Conservation (phyloP, 2,797 vertebrate genomes). For the Acanthopagrus latus region DNA sequence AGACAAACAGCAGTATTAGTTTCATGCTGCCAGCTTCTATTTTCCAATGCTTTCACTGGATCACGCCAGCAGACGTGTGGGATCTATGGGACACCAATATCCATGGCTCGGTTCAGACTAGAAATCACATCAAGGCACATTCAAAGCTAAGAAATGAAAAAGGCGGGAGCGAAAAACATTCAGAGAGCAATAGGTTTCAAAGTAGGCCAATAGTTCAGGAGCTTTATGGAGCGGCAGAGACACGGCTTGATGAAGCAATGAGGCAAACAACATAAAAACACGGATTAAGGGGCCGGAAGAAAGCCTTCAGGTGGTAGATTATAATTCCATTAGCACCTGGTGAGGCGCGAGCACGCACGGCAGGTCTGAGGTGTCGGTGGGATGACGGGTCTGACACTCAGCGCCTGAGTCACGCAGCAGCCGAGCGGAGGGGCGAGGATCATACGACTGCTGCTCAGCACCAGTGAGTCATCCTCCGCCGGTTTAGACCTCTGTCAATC, state of each 20-base stretch:
- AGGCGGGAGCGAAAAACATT: neutral
- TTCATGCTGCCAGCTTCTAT: conserved; percentile 15
- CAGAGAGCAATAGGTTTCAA: conserved; percentile 22
- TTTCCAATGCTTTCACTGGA: conserved; percentile 17
- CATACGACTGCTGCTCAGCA: conserved; percentile 46
- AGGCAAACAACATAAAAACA: conserved; percentile 59
- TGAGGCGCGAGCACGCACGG: conserved; percentile 51
- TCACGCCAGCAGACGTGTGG: conserved; percentile 23
- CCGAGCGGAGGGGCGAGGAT: conserved; percentile 55
- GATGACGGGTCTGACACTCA: conserved; percentile 60
- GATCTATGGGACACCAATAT: neutral
- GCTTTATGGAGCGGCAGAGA: conserved; percentile 28
- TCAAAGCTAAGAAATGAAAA: neutral
- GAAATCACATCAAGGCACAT: neutral
- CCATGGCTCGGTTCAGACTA: conserved; percentile 13
- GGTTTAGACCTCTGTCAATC: conserved; percentile 52
- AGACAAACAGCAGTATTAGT: neutral
- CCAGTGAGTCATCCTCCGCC: conserved; percentile 58
- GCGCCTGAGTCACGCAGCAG: conserved; percentile 62
- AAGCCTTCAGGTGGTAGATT: conserved; percentile 61
- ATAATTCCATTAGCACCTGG: conserved; percentile 67
- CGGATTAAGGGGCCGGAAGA: conserved; percentile 54
- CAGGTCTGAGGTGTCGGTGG: conserved; percentile 57
- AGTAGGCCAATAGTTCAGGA: conserved; percentile 16
- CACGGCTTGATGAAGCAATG: conserved; percentile 21